These are phyloP conservation scores for Argyra leucocephala DNA, from an alignment of 2,888 invertebrate species.

Conservation along the genomic window DNA sequence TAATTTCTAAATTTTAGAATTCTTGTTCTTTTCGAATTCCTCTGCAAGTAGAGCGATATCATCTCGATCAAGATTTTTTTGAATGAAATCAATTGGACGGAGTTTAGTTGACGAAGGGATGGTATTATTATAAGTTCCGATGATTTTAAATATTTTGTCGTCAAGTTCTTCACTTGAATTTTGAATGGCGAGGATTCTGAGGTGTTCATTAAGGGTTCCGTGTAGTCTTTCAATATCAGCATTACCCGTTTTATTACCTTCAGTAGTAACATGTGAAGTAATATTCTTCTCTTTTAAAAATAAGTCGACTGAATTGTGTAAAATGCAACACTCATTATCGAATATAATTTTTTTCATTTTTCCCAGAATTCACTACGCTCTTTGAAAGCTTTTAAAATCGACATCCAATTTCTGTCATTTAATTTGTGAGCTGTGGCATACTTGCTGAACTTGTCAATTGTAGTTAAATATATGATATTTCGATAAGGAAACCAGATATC, in stretches of 20 bases:
- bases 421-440: too few relatives aligned
- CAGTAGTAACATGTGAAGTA: too few relatives aligned
- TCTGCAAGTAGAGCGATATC: too few relatives aligned
- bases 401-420: too few relatives aligned
- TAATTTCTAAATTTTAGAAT: too few relatives aligned
- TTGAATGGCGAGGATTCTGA: constrained; percentile 10
- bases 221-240: too few relatives aligned
- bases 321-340: constrained; percentile 14
- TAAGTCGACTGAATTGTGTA: constrained; percentile 13
- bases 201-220: too few relatives aligned
- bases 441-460: neutral
- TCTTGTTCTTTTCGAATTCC: too few relatives aligned
- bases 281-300: too few relatives aligned
- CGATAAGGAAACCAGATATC: neutral
- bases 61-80: neutral
- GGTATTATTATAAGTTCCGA: neutral
- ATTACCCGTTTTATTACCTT: too few relatives aligned
- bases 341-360: constrained; percentile 19
- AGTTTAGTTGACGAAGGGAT: neutral
- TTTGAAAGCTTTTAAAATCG: too few relatives aligned
- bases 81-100: neutral
- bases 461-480: neutral
- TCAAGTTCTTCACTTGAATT: neutral
- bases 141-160: neutral
- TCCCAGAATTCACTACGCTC: too few relatives aligned